A percentile compares a stretch with the other conserved stretches of the same genome.
These are phyloP conservation scores for Arothron firmamentum DNA, from an alignment of 2,113 vertebrate genomes.

Conservation along the genomic window DNA sequence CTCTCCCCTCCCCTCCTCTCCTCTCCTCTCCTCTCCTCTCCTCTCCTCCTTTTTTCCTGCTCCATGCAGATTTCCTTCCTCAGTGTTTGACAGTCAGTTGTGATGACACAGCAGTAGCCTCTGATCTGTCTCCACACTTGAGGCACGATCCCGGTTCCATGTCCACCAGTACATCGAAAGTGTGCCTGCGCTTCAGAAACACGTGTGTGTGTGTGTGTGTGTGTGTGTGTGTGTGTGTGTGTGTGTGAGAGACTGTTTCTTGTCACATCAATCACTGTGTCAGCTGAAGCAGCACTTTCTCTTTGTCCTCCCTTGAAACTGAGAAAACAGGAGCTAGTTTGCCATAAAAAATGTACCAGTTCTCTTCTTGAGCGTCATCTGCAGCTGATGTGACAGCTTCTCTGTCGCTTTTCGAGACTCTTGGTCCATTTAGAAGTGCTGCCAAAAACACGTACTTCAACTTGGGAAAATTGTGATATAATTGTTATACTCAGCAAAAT, in stretches of 20 bases:
- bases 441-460: too few relatives aligned
- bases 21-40: neutral
- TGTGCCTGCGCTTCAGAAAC: constrained; percentile 19
- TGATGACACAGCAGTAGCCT: constrained; percentile 46
- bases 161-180: constrained; percentile 12
- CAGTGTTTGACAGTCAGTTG: constrained; percentile 46
- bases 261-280: constrained; percentile 36
- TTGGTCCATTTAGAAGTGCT: neutral
- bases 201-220: constrained; percentile 1
- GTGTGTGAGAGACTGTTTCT: constrained; percentile 23
- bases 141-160: neutral
- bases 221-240: constrained; percentile 1
- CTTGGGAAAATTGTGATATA: too few relatives aligned
- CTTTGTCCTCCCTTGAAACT: neutral
- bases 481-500: too few relatives aligned
- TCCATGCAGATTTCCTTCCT: constrained; percentile 33
- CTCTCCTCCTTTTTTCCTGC: constrained; percentile 17
- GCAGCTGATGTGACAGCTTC: neutral
- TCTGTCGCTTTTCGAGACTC: neutral
- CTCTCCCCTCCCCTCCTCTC: neutral
- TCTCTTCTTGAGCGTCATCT: neutral
- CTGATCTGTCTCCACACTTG: constrained; percentile 25
- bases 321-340: constrained; percentile 3
- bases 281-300: constrained; percentile 19
- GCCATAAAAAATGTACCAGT: neutral